Percentiles rank a stretch among this genome's conserved stretches.
phyloP scores from a whole-genome alignment of 30 jellyfish, hydroid and myxozoan species.

The Sanderia malayensis region DNA sequence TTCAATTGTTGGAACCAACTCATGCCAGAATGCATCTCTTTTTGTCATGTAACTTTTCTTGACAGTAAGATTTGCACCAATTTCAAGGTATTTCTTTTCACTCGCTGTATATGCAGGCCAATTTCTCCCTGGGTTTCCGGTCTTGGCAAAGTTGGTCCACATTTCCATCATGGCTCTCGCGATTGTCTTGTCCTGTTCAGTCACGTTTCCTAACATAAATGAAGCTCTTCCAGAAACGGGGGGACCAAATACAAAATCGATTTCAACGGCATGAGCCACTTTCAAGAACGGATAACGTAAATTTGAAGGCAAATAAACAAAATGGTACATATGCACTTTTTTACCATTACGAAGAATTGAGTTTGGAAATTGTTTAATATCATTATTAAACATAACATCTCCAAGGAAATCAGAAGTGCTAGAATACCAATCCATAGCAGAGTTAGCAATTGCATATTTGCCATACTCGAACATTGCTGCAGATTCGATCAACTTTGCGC shows the following conservation, averaged over 20 bases:
- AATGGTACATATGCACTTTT: neutral
- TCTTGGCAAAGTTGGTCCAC: conserved; percentile 56
- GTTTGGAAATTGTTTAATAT: neutral
- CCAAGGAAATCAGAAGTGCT: neutral
- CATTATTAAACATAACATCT: neutral
- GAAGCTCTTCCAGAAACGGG: neutral
- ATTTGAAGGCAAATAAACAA: neutral
- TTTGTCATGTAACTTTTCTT: conserved; percentile 12
- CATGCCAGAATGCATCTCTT: conserved; percentile 38
- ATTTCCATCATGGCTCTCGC: conserved; percentile 30
- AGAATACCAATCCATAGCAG: neutral
- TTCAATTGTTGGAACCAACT: neutral
- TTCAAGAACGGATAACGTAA: neutral
- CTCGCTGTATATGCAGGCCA: conserved; percentile 18
- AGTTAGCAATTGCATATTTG: neutral
- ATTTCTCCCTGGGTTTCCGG: conserved; percentile 21
- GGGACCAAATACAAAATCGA: neutral
- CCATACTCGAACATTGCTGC: neutral
- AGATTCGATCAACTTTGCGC: neutral
- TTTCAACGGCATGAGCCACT: neutral
- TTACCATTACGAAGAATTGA: neutral
- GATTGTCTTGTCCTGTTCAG: conserved; percentile 12
- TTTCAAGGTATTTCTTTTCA: conserved; percentile 23
- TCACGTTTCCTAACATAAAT: conserved; percentile 7
- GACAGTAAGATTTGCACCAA: conserved; percentile 9